These are phyloP conservation scores for Morone chrysops DNA, from an alignment of 2,113 vertebrate species.

Conservation along the genomic window DNA sequence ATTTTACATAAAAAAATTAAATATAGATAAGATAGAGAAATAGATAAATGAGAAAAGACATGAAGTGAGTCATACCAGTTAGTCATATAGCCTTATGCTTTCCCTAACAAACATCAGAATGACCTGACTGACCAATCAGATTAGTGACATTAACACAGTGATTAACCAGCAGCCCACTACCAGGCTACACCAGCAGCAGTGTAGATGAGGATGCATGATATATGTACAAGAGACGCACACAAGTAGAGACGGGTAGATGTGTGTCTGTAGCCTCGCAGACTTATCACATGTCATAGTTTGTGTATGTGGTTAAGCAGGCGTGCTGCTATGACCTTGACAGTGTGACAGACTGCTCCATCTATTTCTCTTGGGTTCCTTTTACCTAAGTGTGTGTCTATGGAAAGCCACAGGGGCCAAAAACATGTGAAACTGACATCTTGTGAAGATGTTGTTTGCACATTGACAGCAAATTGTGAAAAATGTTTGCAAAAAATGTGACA, in stretches of 20 bases:
- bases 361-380: constrained; percentile 27
- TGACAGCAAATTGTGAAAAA: too few relatives aligned
- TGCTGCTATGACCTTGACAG: constrained; percentile 58
- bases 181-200: constrained; percentile 63
- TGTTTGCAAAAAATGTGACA: too few relatives aligned
- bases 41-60: neutral
- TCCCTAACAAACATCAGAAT: constrained; percentile 56
- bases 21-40: constrained; percentile 2
- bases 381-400: neutral
- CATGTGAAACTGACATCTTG: too few relatives aligned
- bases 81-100: constrained; percentile 63
- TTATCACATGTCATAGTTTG: neutral
- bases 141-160: constrained; percentile 75
- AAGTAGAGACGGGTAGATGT: neutral
- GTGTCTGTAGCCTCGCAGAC: neutral
- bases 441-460: too few relatives aligned
- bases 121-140: constrained; percentile 70
- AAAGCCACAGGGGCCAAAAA: too few relatives aligned
- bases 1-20: constrained; percentile 5
- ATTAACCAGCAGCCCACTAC: constrained; percentile 65
- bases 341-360: constrained; percentile 64
- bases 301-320: constrained; percentile 30
- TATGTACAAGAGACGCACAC: neutral
- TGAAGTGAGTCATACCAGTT: constrained; percentile 29
- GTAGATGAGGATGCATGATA: neutral